Conservation (phyloP, 1,140 invertebrate genomes). For the Megalopta genalis region DNA sequence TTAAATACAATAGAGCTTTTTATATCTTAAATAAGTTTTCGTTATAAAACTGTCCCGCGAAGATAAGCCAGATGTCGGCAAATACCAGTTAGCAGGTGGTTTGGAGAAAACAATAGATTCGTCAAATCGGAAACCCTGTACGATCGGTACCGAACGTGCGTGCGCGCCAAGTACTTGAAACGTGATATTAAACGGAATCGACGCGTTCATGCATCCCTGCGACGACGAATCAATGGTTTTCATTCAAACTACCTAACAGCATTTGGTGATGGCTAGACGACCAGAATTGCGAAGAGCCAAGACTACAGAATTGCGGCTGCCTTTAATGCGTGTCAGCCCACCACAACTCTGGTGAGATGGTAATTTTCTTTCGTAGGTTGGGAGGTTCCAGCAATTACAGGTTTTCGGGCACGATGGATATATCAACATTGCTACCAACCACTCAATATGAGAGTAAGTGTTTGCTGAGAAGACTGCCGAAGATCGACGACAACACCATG, state of each 20-base stretch:
- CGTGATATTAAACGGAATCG: slow-evolving; percentile 42
- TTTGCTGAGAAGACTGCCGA: slow-evolving; percentile 75
- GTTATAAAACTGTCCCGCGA: slow-evolving; percentile 78
- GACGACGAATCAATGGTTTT: slow-evolving; percentile 71
- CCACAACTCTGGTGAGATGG: slow-evolving; percentile 76
- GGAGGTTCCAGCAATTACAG: slow-evolving; percentile 67
- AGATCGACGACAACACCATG: slow-evolving; percentile 68
- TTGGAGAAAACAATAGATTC: slow-evolving; percentile 72
- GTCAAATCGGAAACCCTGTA: slow-evolving; percentile 46
- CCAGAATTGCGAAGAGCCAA: slow-evolving; percentile 76
- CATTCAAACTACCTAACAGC: slow-evolving; percentile 76
- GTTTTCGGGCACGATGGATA: slow-evolving; percentile 70
- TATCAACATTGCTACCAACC: slow-evolving; percentile 78
- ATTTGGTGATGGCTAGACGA: slow-evolving; percentile 78
- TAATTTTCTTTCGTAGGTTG: slow-evolving; percentile 69
- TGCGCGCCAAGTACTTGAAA: slow-evolving; percentile 26
- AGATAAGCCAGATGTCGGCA: slow-evolving; percentile 75
- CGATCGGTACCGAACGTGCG: not conserved
- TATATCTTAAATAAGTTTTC: slow-evolving; percentile 80
- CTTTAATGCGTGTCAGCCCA: slow-evolving; percentile 70
- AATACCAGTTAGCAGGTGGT: slow-evolving; percentile 75
- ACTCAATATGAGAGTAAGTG: slow-evolving; percentile 80
- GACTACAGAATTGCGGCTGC: slow-evolving; percentile 65
- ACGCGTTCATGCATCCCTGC: not conserved
- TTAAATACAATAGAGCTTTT: slow-evolving; percentile 80